Conservation (phyloP, 64 coral and sea anemone species). For the Orbicella faveolata region DNA sequence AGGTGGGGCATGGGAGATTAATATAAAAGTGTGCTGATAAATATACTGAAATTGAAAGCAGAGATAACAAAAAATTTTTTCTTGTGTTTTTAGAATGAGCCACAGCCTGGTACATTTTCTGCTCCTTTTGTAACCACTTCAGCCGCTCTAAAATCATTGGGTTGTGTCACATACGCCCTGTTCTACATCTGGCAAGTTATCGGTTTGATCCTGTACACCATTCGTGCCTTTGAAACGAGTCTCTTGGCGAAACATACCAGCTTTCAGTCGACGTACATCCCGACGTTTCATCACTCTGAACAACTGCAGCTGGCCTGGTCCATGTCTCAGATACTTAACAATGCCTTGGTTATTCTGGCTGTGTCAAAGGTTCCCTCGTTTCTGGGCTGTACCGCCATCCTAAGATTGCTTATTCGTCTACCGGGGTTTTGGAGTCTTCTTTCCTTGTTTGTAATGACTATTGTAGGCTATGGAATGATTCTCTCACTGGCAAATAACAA, state of each 20-base stretch:
- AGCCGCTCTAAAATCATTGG: background rate
- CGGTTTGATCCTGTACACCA: conserved; percentile 10
- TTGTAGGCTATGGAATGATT: background rate
- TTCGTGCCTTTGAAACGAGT: background rate
- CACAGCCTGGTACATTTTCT: too few relatives aligned
- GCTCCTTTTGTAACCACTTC: background rate
- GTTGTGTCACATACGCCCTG: background rate
- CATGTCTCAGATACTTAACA: background rate
- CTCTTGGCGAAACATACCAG: background rate
- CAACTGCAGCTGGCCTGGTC: background rate
- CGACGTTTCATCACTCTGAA: background rate
- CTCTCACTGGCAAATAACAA: background rate
- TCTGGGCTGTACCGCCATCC: background rate
- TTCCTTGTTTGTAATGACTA: background rate
- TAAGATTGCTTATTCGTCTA: conserved; percentile 5
- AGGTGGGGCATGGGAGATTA: too few relatives aligned
- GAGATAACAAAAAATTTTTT: too few relatives aligned
- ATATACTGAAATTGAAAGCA: too few relatives aligned
- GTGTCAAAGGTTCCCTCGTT: conserved; percentile 14
- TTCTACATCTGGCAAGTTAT: conserved; percentile 20
- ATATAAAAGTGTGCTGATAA: too few relatives aligned
- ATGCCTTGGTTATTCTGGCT: background rate
- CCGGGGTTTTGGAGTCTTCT: conserved; percentile 9
- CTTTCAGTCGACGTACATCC: background rate
- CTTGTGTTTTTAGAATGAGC: too few relatives aligned